These are phyloP conservation scores for Drosophila heteroneura DNA, from an alignment of 2,888 invertebrate species.

Conservation along the genomic window DNA sequence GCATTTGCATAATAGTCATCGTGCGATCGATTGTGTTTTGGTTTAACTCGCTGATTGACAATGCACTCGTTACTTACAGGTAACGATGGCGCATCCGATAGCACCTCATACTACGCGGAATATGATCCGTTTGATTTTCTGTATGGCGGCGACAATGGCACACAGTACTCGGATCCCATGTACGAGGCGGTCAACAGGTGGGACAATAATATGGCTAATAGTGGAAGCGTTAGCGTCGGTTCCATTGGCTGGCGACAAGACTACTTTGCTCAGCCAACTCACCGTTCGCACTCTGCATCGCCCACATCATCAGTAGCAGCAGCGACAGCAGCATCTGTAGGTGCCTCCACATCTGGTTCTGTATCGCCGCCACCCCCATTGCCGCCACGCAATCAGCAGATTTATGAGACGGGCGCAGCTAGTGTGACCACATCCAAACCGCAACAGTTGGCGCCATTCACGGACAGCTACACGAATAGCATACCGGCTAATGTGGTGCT, in stretches of 20 bases:
- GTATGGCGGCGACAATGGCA: conserved; percentile 88
- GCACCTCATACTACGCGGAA: conserved; percentile 90
- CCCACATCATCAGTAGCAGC: conserved; percentile 17
- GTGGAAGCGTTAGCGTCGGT: conserved; percentile 72
- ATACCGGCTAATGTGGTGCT: conserved; percentile 70
- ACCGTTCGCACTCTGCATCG: conserved; percentile 29
- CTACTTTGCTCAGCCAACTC: conserved; percentile 42
- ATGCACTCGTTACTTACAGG: conserved; percentile 85
- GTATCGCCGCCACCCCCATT: conserved; percentile 86
- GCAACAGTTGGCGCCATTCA: conserved; percentile 41
- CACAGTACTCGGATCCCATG: conserved; percentile 89
- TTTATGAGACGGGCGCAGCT: conserved; percentile 40
- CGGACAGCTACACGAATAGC: conserved; percentile 59
- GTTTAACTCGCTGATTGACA: conserved; percentile 47
- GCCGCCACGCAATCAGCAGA: conserved; percentile 87
- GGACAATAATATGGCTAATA: conserved; percentile 85
- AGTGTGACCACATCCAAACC: conserved; percentile 27
- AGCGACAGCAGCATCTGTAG: background rate
- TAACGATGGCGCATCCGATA: conserved; percentile 87
- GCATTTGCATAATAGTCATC: conserved; percentile 59
- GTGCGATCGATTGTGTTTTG: conserved; percentile 34
- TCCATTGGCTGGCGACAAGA: conserved; percentile 84
- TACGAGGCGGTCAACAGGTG: conserved; percentile 89
- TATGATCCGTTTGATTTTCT: conserved; percentile 93
- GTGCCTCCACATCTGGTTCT: conserved; percentile 45